Base-by-base conservation (phyloP, 2,888 invertebrate genomes). In the Masnerella sp. region DNA sequence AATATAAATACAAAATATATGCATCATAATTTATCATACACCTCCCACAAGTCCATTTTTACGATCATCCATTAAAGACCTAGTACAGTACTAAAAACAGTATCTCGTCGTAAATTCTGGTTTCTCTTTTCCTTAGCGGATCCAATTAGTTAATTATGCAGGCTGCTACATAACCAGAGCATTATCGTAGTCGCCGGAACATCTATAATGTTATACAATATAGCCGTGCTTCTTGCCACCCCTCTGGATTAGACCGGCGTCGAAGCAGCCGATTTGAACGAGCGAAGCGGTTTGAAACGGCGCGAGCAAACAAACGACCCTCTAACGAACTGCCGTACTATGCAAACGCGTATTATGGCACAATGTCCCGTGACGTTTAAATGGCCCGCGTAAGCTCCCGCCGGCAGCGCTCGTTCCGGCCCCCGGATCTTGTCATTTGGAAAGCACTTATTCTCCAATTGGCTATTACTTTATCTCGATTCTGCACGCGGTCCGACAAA, bases 241-340 rank as follows among this genome's bases (percentile, higher is more conserved):
- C 69, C 56, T 61, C 49, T 58, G 69, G 69, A 73, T 68, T 56
- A 70, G 74, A 75, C 71, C 52, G 30, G 65, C 70, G 69, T 54
- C 54, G 74, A 67, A 68, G 76, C 71, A 76, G 72, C 68, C 75
- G 54, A 77, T 69, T 71, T 69, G 69, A 73, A 78, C 68, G 68
- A 64, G 75, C 65, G 75, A 59, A 70, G 71, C 74, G 74, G 70
- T 74, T 61, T 61, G 70, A 73, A 78, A 79, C 75, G 74, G 74
- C 69, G 74, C 74, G 78, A 75, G 80, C 83, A 84, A 84, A 85
- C 83, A 83, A 85, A 82, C 82, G 84, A 78, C 74, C 79, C 80
- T 77, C 82, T 84, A 84, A 84, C 84, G 83, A 84, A 85, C 83
- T 82, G 80, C 74, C 76, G 75, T 76, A 75, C 79, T 80, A 78